A percentile compares a stretch with the other conserved stretches of the same genome.
phyloP scores from a whole-genome alignment of 2,113 vertebrate species.

The Numida meleagris region DNA sequence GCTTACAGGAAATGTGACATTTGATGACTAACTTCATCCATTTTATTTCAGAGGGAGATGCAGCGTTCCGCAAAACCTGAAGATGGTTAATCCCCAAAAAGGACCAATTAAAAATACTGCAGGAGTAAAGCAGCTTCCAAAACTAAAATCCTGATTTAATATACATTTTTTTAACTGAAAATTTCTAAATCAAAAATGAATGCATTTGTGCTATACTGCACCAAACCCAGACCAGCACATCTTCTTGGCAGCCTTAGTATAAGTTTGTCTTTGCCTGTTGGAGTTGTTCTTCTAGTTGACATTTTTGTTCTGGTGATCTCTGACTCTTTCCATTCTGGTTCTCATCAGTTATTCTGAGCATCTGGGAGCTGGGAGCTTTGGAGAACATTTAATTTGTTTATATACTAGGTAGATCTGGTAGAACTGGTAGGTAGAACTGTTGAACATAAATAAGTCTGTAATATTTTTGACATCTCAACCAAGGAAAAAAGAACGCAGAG shows the following conservation, averaged over 20 bases:
- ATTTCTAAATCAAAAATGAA: neutral
- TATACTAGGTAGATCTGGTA: neutral
- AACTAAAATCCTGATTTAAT: conserved; percentile 77
- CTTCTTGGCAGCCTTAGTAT: neutral
- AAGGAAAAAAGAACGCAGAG: neutral
- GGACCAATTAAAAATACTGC: conserved; percentile 71
- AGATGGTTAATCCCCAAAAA: conserved; percentile 70
- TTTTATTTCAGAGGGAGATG: conserved; percentile 73
- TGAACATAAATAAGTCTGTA: neutral
- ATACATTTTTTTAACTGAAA: neutral
- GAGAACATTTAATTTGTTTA: neutral
- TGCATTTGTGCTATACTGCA: neutral
- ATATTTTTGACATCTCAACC: neutral
- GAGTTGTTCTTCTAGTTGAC: neutral
- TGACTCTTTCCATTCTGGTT: neutral
- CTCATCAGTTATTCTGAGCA: neutral
- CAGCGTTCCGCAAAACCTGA: conserved; percentile 50
- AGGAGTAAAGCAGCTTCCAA: conserved; percentile 78
- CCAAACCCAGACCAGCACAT: neutral
- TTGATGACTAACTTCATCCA: conserved; percentile 17
- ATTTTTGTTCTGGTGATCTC: neutral
- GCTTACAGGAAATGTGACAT: neutral
- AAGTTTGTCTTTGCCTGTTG: neutral
- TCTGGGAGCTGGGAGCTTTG: neutral
- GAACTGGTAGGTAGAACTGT: neutral